Percentiles rank a stretch among this genome's conserved stretches.
Conservation (phyloP, 2,888 invertebrate species). For the Clostera curtula region DNA sequence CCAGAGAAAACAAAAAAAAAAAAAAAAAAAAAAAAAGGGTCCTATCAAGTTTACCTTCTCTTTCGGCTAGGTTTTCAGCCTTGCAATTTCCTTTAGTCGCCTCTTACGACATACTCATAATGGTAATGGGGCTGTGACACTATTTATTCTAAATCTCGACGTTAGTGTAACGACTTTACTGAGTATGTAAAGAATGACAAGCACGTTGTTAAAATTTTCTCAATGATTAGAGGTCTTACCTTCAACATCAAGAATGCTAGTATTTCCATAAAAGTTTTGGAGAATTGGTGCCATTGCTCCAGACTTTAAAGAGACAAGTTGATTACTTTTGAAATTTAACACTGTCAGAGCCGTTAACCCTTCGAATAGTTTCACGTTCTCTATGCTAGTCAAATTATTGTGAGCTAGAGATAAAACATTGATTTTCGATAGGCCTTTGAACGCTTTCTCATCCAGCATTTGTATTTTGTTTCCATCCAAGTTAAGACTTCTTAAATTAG, state of each 20-base stretch:
- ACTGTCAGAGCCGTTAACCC: constrained; percentile 37
- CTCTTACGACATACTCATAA: too few relatives aligned
- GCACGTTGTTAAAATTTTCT: constrained; percentile 1
- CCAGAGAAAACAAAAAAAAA: too few relatives aligned
- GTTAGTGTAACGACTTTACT: too few relatives aligned
- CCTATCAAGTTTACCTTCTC: too few relatives aligned
- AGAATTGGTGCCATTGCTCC: constrained; percentile 50
- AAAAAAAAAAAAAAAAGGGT: too few relatives aligned
- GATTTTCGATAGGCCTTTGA: constrained; percentile 45
- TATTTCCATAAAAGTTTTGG: constrained; percentile 40
- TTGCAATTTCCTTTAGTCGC: too few relatives aligned
- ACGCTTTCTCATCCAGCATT: constrained; percentile 62
- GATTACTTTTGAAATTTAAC: constrained; percentile 51
- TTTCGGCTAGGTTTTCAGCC: too few relatives aligned
- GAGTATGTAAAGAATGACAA: too few relatives aligned
- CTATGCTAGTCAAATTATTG: constrained; percentile 45
- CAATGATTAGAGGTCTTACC: constrained; percentile 28
- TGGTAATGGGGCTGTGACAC: too few relatives aligned
- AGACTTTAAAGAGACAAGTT: constrained; percentile 39
- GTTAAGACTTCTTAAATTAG: constrained; percentile 41
- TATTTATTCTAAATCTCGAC: too few relatives aligned
- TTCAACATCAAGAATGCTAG: constrained; percentile 50
- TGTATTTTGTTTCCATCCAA: constrained; percentile 60
- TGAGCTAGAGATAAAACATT: constrained; percentile 45
- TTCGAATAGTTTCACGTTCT: constrained; percentile 45